These are phyloP conservation scores for Aplochiton taeniatus DNA, from an alignment of 2,797 vertebrate species.

Conservation along the genomic window DNA sequence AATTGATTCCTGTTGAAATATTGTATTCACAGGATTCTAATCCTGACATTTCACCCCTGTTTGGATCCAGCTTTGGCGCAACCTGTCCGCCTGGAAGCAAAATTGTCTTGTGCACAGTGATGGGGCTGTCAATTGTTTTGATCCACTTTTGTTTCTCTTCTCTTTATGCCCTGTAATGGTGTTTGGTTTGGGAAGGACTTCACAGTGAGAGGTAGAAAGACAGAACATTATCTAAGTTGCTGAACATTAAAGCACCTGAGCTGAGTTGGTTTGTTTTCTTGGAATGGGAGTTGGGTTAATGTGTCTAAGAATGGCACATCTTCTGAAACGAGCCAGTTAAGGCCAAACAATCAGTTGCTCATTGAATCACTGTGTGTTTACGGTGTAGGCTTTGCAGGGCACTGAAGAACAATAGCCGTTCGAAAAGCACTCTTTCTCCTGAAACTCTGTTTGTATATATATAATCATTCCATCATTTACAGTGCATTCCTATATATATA, in stretches of 20 bases:
- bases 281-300: too few relatives aligned
- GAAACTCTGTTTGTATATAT: too few relatives aligned
- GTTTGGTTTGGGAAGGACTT: too few relatives aligned
- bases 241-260: too few relatives aligned
- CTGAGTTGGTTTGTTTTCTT: too few relatives aligned
- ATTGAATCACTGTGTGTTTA: slow-evolving; percentile 3
- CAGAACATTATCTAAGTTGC: too few relatives aligned
- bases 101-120: slow-evolving; percentile 1
- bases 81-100: slow-evolving; percentile 35
- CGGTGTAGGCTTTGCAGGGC: not conserved
- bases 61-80: slow-evolving; percentile 48
- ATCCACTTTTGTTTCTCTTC: not conserved
- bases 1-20: slow-evolving; percentile 78
- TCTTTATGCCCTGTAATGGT: too few relatives aligned
- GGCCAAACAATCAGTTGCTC: not conserved
- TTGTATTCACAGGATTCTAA: slow-evolving; percentile 63
- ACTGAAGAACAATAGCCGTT: not conserved
- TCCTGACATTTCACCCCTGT: slow-evolving; percentile 53
- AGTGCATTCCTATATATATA: too few relatives aligned
- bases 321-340: not conserved
- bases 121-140: not conserved
- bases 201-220: too few relatives aligned
- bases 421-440: slow-evolving; percentile 1
- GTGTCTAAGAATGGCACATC: not conserved
- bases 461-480: too few relatives aligned